A percentile compares a stretch with the other conserved stretches of the same genome.
These are phyloP conservation scores for Euplexia lucipara DNA, from an alignment of 2,888 invertebrate species.

Conservation along the genomic window DNA sequence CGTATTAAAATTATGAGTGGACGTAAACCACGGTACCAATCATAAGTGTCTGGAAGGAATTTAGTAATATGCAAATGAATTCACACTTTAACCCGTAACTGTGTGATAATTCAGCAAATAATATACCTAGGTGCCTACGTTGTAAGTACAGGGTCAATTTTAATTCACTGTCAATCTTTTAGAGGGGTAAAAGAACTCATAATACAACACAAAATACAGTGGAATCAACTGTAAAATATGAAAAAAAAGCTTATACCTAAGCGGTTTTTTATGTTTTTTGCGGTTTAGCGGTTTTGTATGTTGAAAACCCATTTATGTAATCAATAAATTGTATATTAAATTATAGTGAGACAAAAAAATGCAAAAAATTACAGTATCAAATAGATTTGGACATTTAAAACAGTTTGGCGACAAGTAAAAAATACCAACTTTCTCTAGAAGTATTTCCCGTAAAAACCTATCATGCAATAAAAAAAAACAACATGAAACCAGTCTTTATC, in stretches of 20 bases:
- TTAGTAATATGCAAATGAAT: slow-evolving; percentile 15
- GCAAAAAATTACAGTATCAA: too few species aligned
- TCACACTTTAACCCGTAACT: slow-evolving; percentile 36
- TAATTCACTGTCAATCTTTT: too few species aligned
- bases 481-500: slow-evolving; percentile 32
- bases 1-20: not conserved
- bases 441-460: not conserved
- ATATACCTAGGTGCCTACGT: too few species aligned
- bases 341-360: too few species aligned
- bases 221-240: too few species aligned
- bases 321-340: not conserved
- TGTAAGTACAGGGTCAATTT: too few species aligned
- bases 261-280: too few species aligned
- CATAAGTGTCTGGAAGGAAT: slow-evolving; percentile 13
- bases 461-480: slow-evolving; percentile 1
- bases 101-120: slow-evolving; percentile 10
- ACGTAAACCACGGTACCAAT: slow-evolving; percentile 8
- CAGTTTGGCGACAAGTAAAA: not conserved
- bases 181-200: too few species aligned
- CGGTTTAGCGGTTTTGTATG: too few species aligned
- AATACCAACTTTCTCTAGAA: slow-evolving; percentile 26
- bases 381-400: too few species aligned
- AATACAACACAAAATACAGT: too few species aligned
- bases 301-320: not conserved
- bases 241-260: too few species aligned